These are phyloP conservation scores for Mormyrus iriodes DNA, from an alignment of 2,113 vertebrate genomes.

Conservation along the genomic window DNA sequence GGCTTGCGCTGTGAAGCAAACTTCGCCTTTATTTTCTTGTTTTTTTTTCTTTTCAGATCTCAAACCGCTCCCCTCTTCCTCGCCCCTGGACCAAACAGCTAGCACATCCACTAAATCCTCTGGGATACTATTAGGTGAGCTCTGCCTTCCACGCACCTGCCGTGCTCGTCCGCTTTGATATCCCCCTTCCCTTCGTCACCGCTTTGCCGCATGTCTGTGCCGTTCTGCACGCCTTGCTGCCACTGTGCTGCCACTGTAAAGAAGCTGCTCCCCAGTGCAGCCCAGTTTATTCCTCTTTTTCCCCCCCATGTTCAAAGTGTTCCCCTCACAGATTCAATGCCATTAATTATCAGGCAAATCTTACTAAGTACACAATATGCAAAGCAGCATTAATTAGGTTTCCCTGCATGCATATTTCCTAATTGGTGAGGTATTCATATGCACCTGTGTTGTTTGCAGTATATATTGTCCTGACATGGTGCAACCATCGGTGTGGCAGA, in stretches of 20 bases:
- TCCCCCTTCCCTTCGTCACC: not conserved
- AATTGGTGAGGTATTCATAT: not conserved
- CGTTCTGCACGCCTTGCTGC: not conserved
- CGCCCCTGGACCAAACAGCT: not conserved
- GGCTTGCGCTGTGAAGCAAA: not conserved
- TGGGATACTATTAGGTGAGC: not conserved
- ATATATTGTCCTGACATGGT: not conserved
- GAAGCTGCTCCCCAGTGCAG: no score
- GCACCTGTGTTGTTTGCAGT: not conserved
- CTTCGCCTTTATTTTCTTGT: not conserved
- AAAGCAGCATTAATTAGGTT: not conserved
- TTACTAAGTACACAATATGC: not conserved
- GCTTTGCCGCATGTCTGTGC: not conserved
- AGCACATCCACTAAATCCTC: not conserved
- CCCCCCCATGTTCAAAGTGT: not conserved
- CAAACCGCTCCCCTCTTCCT: not conserved
- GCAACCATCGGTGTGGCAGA: not conserved
- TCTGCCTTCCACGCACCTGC: not conserved
- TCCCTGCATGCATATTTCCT: not conserved
- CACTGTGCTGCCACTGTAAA: not conserved
- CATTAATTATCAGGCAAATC: not conserved
- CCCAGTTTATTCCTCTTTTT: not conserved
- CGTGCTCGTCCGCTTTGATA: not conserved
- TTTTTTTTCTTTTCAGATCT: not conserved
- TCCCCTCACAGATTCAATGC: not conserved